These are phyloP conservation scores for Hippoglossus stenolepis DNA, from an alignment of 2,113 vertebrate genomes.

Conservation along the genomic window DNA sequence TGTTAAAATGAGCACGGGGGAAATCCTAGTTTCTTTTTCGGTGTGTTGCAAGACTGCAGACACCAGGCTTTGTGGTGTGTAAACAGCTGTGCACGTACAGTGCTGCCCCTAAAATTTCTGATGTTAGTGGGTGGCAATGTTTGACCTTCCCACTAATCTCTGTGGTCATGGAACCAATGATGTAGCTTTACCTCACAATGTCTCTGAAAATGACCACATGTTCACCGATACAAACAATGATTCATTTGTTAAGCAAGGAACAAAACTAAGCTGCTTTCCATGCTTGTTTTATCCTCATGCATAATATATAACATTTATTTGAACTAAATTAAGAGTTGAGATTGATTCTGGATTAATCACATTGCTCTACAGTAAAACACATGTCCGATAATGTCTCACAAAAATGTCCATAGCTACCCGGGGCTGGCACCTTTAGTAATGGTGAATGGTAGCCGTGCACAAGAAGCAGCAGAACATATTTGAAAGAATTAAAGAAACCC, in stretches of 20 bases:
- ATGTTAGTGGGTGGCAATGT: conserved; percentile 26
- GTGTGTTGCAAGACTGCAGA: conserved; percentile 13
- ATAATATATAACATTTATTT: too few relatives aligned
- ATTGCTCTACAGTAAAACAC: too few relatives aligned
- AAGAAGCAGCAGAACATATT: too few relatives aligned
- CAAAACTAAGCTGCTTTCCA: background rate
- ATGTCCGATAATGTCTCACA: too few relatives aligned
- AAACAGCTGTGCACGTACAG: conserved; percentile 40
- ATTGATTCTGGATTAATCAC: too few relatives aligned
- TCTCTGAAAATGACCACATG: background rate
- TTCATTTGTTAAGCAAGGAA: background rate
- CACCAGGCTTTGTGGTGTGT: conserved; percentile 24
- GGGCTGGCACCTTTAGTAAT: too few relatives aligned
- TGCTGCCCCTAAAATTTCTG: conserved; percentile 19
- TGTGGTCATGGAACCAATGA: conserved; percentile 34
- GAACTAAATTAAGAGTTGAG: too few relatives aligned
- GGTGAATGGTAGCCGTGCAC: too few relatives aligned
- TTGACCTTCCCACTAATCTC: conserved; percentile 27
- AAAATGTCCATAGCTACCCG: too few relatives aligned
- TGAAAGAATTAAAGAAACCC: too few relatives aligned
- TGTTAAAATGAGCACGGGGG: conserved; percentile 24
- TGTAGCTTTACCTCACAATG: background rate
- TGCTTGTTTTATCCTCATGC: background rate
- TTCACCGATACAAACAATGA: background rate
- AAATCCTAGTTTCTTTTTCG: conserved; percentile 39